Percentiles rank a stretch among this genome's conserved stretches.
Conservation (phyloP, 2,797 vertebrate genomes). For the Gastrophryne carolinensis region DNA sequence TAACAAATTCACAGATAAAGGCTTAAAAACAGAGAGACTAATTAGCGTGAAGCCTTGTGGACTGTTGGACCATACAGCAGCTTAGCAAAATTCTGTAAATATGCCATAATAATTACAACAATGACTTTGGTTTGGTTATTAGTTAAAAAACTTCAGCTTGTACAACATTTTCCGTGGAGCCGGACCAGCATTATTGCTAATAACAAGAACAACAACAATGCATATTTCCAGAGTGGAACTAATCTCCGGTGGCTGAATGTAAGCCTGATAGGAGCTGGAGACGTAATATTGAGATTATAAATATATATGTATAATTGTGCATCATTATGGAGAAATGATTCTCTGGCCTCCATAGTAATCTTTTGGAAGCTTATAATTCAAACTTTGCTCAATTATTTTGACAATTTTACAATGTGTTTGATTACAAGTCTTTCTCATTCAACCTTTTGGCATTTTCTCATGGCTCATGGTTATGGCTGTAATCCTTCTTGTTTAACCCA, state of each 20-base stretch:
- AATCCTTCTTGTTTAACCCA: too few relatives aligned
- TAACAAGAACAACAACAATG: constrained; percentile 19
- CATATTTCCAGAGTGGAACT: constrained; percentile 14
- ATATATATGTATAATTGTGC: too few relatives aligned
- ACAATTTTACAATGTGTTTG: too few relatives aligned
- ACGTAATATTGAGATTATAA: too few relatives aligned
- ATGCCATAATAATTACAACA: not conserved
- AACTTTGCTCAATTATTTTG: too few relatives aligned
- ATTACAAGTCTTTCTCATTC: too few relatives aligned
- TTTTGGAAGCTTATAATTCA: too few relatives aligned
- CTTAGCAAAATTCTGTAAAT: not conserved
- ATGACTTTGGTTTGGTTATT: not conserved
- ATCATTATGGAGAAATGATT: too few relatives aligned
- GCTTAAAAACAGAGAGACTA: not conserved
- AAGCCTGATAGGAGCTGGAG: too few relatives aligned
- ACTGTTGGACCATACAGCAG: not conserved
- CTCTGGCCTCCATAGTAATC: too few relatives aligned
- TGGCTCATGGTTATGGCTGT: too few relatives aligned
- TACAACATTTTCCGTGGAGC: not conserved
- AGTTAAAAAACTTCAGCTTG: not conserved
- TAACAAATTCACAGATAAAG: constrained; percentile 4
- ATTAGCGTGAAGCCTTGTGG: not conserved
- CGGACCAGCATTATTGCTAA: not conserved
- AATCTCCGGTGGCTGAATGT: constrained; percentile 23
- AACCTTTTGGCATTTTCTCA: too few relatives aligned